Conservation (phyloP, 1,140 invertebrate genomes). For the Drosophila melanogaster region Release_6_plus_ISO1_MT NT_033777.3:20293501-20294000, state of each 20-base stretch:
- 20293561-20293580: constrained; percentile 5
- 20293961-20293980: constrained; percentile 68
- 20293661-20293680: constrained; percentile 87
- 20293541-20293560: not conserved
- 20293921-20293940: constrained; percentile 33
- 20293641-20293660: constrained; percentile 89
- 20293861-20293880: constrained; percentile 56
- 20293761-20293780: constrained; percentile 71
- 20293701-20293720: constrained; percentile 86
- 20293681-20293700: constrained; percentile 89
- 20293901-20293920: constrained; percentile 74
- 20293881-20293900: constrained; percentile 26
- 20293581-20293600: constrained; percentile 72
- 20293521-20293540: not conserved
- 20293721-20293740: constrained; percentile 95
- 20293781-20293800: constrained; percentile 66
- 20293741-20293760: constrained; percentile 85
- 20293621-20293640: constrained; percentile 94
- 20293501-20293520: constrained; percentile 65
- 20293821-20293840: constrained; percentile 75
- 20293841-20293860: constrained; percentile 55
- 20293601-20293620: constrained; percentile 96
- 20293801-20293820: constrained; percentile 83
- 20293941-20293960: constrained; percentile 85
- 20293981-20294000: constrained; percentile 81